A percentile compares a stretch with the other conserved stretches of the same genome.
Conservation (phyloP, 2,113 vertebrate genomes). For the Mesembrinibis cayennensis region DNA sequence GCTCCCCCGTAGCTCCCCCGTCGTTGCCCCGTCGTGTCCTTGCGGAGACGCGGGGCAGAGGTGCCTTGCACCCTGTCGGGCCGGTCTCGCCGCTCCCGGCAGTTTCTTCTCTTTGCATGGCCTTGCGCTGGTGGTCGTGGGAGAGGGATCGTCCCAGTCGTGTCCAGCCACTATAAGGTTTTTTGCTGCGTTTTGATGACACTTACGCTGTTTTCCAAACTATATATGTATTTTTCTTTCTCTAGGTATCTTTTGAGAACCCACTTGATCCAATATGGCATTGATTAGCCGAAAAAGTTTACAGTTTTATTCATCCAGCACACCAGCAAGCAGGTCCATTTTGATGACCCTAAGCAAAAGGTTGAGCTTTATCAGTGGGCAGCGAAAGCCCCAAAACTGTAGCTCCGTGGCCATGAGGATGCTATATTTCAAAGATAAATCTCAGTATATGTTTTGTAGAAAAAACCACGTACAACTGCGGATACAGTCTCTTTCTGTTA, state of each 20-base stretch:
- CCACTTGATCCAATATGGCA: conserved; percentile 48
- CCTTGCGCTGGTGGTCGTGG: not conserved
- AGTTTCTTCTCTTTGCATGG: accelerated
- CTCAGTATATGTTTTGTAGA: not conserved
- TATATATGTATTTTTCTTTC: not conserved
- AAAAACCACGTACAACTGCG: conserved; percentile 64
- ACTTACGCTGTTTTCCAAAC: not conserved
- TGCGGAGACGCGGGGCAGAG: not conserved
- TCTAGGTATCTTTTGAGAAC: not conserved
- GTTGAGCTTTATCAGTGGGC: not conserved
- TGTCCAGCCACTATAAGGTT: accelerated
- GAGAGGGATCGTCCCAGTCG: not conserved
- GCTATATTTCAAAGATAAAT: not conserved
- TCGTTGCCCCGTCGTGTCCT: accelerated
- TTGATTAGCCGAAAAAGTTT: conserved; percentile 44
- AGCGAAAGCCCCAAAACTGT: not conserved
- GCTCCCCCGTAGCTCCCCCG: accelerated
- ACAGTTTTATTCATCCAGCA: not conserved
- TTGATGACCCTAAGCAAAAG: conserved; percentile 25
- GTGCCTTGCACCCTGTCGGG: accelerated
- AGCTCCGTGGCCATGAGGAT: not conserved
- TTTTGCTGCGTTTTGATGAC: not conserved
- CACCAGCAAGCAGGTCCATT: not conserved
- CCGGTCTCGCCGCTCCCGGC: accelerated
- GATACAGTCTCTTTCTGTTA: conserved; percentile 53